Evolutionary conservation across 2,888 invertebrate species (phyloP).

Genomic region (Drosophila hamatofila): DNA sequence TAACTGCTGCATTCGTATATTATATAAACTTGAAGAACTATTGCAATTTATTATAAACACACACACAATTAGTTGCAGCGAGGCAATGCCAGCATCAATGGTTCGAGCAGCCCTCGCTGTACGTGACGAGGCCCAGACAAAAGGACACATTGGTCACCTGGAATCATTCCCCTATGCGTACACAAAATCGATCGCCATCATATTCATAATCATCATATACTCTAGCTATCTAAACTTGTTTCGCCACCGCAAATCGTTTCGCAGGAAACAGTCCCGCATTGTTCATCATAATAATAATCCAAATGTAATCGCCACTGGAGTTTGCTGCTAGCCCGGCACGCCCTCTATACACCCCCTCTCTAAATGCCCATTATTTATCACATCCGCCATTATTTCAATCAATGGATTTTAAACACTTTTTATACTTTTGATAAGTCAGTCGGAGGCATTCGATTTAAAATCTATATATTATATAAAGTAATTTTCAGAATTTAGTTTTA

Average conservation of each 20-base stretch:
- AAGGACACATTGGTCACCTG: constrained; percentile 21
- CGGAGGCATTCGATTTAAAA: constrained; percentile 81
- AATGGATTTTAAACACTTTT: constrained; percentile 81
- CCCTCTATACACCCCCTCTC: constrained; percentile 1
- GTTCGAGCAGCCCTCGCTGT: constrained; percentile 12
- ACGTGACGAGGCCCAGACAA: constrained; percentile 16
- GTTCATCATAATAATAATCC: constrained; percentile 25
- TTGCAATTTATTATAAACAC: constrained; percentile 77
- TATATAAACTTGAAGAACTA: constrained; percentile 78
- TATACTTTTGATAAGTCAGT: constrained; percentile 81
- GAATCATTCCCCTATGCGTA: constrained; percentile 47
- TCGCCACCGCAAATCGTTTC: constrained; percentile 85
- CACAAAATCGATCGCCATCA: constrained; percentile 41
- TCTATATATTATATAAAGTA: constrained; percentile 53
- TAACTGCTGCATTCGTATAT: constrained; percentile 66
- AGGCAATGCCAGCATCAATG: constrained; percentile 22
- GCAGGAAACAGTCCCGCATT: constrained; percentile 81
- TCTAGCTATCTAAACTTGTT: constrained; percentile 84
- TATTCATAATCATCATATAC: constrained; percentile 81
- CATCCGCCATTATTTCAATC: constrained; percentile 51
- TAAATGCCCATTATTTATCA: constrained; percentile 23
- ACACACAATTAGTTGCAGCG: constrained; percentile 69
- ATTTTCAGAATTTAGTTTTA: constrained; percentile 76
- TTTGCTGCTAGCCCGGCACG: constrained; percentile 51
- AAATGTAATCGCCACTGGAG: constrained; percentile 41